phyloP scores from a whole-genome alignment of 2,888 invertebrate species.

The Diaprepes abbreviatus region DNA sequence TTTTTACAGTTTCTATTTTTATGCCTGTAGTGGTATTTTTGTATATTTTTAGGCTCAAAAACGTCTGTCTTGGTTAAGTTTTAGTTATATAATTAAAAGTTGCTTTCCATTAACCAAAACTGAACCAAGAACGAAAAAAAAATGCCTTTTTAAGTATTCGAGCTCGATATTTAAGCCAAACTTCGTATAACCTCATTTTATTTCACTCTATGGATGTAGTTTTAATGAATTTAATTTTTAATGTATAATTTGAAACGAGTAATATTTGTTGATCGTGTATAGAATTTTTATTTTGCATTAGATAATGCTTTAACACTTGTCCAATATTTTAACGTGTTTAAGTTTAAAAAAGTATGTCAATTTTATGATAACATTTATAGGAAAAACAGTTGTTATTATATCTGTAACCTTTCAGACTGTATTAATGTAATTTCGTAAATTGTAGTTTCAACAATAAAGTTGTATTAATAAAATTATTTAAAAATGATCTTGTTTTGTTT shows the following conservation, averaged over 20 bases:
- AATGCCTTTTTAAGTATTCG: background rate
- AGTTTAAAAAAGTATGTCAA: slow-evolving; percentile 52
- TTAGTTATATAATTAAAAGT: background rate
- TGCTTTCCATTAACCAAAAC: too few species aligned
- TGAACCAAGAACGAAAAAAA: background rate
- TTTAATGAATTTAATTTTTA: slow-evolving; percentile 1
- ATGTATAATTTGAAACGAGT: slow-evolving; percentile 1
- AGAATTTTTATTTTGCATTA: slow-evolving; percentile 22
- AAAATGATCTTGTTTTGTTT: too few species aligned
- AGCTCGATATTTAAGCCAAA: slow-evolving; percentile 44
- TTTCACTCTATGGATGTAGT: slow-evolving; percentile 16
- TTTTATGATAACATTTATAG: slow-evolving; percentile 51
- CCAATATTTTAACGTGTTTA: slow-evolving; percentile 49
- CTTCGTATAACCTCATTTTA: slow-evolving; percentile 43
- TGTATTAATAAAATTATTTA: slow-evolving; percentile 30
- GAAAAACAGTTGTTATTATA: slow-evolving; percentile 38
- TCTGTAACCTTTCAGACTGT: slow-evolving; percentile 60
- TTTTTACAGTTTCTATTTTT: too few species aligned
- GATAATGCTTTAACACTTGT: slow-evolving; percentile 30
- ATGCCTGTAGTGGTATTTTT: too few species aligned
- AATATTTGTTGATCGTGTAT: slow-evolving; percentile 10
- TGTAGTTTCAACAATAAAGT: slow-evolving; percentile 46
- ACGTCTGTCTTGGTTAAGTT: too few species aligned
- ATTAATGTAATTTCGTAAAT: slow-evolving; percentile 59
- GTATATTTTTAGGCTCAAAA: too few species aligned